A percentile compares a stretch with the other conserved stretches of the same genome.
These are phyloP conservation scores for Aplodontia rufa DNA, from an alignment of 2,113 vertebrate species.

Conservation along the genomic window DNA sequence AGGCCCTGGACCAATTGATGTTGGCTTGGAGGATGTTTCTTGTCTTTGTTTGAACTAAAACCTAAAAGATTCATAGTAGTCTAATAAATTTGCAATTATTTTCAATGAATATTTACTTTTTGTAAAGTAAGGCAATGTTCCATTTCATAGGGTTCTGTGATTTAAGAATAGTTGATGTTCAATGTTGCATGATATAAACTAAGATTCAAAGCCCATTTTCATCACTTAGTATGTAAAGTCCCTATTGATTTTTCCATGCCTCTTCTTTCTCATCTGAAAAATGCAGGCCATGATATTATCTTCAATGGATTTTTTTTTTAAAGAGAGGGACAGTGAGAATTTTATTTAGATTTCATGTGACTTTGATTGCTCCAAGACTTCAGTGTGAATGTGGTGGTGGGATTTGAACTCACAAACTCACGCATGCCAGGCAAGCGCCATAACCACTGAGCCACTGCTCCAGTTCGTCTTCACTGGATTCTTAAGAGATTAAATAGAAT, in stretches of 20 bases:
- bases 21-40: not conserved
- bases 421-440: too few relatives aligned
- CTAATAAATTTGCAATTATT: not conserved
- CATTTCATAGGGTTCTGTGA: not conserved
- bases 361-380: too few relatives aligned
- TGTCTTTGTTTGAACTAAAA: not conserved
- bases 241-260: not conserved
- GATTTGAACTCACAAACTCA: too few relatives aligned
- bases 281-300: not conserved
- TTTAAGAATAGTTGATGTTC: not conserved
- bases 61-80: not conserved
- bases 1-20: not conserved
- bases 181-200: not conserved
- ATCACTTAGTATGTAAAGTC: not conserved
- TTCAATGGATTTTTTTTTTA: not conserved
- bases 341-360: too few relatives aligned
- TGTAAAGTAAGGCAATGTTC: not conserved
- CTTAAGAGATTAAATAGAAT: not conserved
- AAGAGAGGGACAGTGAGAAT: too few relatives aligned
- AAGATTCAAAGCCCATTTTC: slow-evolving; percentile 4
- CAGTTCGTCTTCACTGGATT: not conserved
- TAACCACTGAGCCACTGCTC: too few relatives aligned
- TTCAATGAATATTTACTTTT: not conserved
- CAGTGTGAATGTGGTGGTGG: too few relatives aligned
- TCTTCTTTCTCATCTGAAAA: slow-evolving; percentile 3